Base-by-base conservation (phyloP, 2,888 invertebrate genomes). In the Macrosiphum euphorbiae region DNA sequence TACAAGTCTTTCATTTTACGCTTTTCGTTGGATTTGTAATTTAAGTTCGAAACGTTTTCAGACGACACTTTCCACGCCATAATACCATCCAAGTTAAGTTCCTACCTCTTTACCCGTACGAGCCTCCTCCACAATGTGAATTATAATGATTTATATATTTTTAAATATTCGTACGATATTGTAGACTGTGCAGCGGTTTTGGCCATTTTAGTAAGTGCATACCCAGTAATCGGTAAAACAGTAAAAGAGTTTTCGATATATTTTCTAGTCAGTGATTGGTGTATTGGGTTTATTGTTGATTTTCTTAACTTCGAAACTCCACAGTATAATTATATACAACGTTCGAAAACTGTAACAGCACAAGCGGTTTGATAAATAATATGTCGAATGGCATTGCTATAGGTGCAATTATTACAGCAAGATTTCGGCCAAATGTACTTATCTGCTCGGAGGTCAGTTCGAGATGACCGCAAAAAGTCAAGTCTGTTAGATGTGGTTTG, bases 281-380 rank as follows among this genome's bases (percentile, higher is more conserved):
- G 4, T 61, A 28, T 61, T 16, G 35, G 78, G 2, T 78, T 20
- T 8, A 67, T 67, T 35, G 78, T 78, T 78, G 35, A 20, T 78
- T 78, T 78, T 78, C n/a, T 78, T 78, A 35, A 78, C 16, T 78
- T 78, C 1, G 20, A 35, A 78, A 35, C 20, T 20, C 8, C 0
- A 7, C 16, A 7, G 35, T 78, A 8, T 35, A 78, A 67, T 13
- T 67, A 20, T 35, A 35, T 11, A 8, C 35, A 20, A 35, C 2
- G 7, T 78, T 35, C 8, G 35, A 78, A 78, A 3, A 20, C 7
- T 78, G 5, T 4, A 35, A 35, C 35, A 35, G 7, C 26, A 8
- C 26, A 24, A 58, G 26, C 2, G 35, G 78, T 78, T 16, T 8
- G 1, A 20, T 78, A 35, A 0, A 35, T 2, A 0, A 35, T 2